Evolutionary conservation across 35 echinoderm and acorn worm genomes (phyloP), one percentile per base, ranked within the genome.

Genomic region (Amphiura filiformis): DNA sequence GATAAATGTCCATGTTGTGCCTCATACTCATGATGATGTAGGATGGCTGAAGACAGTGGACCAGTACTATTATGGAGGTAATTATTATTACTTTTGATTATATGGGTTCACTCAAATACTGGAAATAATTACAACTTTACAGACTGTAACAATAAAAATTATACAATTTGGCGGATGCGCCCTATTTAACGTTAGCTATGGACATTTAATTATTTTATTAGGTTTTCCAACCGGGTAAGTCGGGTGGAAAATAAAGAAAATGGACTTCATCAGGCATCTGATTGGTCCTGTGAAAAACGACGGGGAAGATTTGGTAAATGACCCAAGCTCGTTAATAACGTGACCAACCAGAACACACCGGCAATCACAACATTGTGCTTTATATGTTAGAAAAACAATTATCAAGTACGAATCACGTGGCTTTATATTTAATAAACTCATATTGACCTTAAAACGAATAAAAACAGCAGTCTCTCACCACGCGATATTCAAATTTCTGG

Each of bases 21-120:
- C 96, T 61, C 96, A 94, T 38, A 99, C 96, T 34, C 96, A 99
- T 78, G 96, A 99, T 94, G 96, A 99, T 81, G 96, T 99, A 2
- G 96, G 96, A 47, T 98, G 96, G 96, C 87, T n/a, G 94, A 98
- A 79, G 94, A 90, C 35, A n/a, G 96, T 98, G 9, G 96, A 98
- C 56, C 89, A 98, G 56, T 98, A 98, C 80, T 88, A 81, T 37
- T 92, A 94, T 86, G 96, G 96, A 88, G 83, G 83, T 85, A 85
- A 36, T 47, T 57, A 20, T 70, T 15, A 70, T 13, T 85, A 85
- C 44, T 47, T 57, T 13, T 70, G 4, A 70, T 13, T 70, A 3
- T 70, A 47, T 9, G 41, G 5, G 41, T 17, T 47, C 4, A 30
- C 26, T 13, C 61, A 70, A 70, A 70, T 5, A 18, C n/a, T n/a